Base-by-base conservation (phyloP, 2,797 vertebrate species). In the Ataeniobius toweri region DNA sequence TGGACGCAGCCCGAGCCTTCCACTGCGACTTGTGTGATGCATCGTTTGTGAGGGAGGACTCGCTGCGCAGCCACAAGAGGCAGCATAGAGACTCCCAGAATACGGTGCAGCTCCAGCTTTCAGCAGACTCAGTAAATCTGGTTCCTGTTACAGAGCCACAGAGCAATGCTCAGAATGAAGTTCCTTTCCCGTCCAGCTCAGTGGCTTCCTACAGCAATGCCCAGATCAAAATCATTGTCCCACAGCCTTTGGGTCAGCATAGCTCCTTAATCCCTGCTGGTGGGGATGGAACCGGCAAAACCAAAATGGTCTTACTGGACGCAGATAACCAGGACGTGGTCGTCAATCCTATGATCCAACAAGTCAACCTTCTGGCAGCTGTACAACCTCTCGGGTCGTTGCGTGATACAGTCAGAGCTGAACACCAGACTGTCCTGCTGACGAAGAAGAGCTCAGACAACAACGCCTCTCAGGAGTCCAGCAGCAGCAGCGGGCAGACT, bases 11-110 rank as follows among this genome's bases (percentile, higher is more conserved):
- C 55, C 97, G 96, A 10, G 96, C 96, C 0, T 99, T 98, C 77
- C 95, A 94, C 84, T 99, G 98, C 0, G 96, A 98, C 77, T 83
- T 94, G 0, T 99, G 98, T 1, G 94, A 96, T 0, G 98, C 98
- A 0, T 97, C 97, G 0, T 99, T 99, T 46, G 98, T 99, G 39
- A 90, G 98, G 39, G 98, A 98, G 78, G 98, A 99, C 81, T 99
- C 98, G 0, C 95, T 99, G 24, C 95, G 98, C 72, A 99, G 98
- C 89, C 98, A 99, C 90, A 96, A 95, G 83, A 96, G 98, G 88
- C 98, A 99, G 71, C 98, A 99, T 87, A 91, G 94, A 13, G 96
- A 96, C 71, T 85, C 94, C 63, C 95, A 83, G 20, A 83, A 88
- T 0, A 81, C 92, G 44, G 81, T 94, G 5, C 95, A 94, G 59